Evolutionary conservation across 2,113 vertebrate species (phyloP), one percentile per base, ranked within the genome.

Genomic region (Podarcis raffonei): DNA sequence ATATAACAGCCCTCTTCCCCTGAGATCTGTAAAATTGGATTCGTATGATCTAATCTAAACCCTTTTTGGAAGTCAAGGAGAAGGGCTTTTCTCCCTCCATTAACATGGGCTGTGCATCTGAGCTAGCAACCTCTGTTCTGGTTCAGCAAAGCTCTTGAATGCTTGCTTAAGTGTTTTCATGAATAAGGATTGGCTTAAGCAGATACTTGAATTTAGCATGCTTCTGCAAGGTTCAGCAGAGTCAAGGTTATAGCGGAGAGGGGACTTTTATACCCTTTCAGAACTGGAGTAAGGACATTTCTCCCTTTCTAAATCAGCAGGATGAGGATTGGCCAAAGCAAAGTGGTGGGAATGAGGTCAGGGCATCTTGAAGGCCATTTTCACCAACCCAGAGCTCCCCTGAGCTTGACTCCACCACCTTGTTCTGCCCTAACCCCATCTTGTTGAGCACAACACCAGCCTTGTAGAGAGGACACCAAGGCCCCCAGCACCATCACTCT

Each of bases 21-120:
- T 2, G 65, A 81, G 85, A 81, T 57, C 77, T 80, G 66, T 27
- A 81, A 81, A 87, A 87, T 72, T 80, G 65, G 85, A 87, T 87
- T 80, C 6, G 20, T 79, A 48, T 53, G 65, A n/a, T 80, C 85
- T 87, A 87, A 87, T 71, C 77, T 81, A 69, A 87, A 81, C 85
- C 77, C 42, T 71, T 30, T 71, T 81, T 87, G 85, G 77, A 59
- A 87, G 85, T 71, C 42, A 72, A 57, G 66, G 77, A 42, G 20
- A 32, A 3, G 13, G 22, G 13, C 27, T 18, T 20, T 12, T 32
- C 9, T 25, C 23, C n/a, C 39, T 32, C 39, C 23, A 27, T 81
- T 37, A 71, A 57, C 23, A 57, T 27, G 35, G 23, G 42, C 65
- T 9, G 4, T 18, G 39, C 35, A 18, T 87, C 20, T 9, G 12